Evolutionary conservation across 2,797 vertebrate species (phyloP).

Genomic region (Pseudochirops corinnae): DNA sequence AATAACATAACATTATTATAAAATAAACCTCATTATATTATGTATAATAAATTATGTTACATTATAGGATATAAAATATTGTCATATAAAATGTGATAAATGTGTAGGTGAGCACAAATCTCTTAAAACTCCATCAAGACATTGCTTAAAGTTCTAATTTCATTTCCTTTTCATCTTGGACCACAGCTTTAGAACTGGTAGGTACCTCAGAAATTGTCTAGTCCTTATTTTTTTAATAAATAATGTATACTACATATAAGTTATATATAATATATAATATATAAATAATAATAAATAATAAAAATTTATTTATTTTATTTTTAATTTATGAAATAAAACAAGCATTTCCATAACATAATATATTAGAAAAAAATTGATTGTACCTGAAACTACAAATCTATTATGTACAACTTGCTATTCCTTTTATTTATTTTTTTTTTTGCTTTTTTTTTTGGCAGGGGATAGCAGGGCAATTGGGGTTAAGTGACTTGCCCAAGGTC

Average conservation of each 20-base stretch:
- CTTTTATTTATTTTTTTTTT: background rate
- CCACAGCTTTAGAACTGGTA: background rate
- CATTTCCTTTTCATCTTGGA: background rate
- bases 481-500: no score
- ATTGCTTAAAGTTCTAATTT: background rate
- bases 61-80: background rate
- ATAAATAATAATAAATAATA: no score
- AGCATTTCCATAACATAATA: background rate
- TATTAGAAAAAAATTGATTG: background rate
- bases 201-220: background rate
- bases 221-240: background rate
- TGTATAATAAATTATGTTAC: background rate
- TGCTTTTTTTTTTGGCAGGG: no score
- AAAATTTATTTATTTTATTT: background rate
- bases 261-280: no score
- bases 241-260: no score
- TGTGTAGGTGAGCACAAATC: background rate
- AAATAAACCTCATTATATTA: background rate
- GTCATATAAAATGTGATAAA: background rate
- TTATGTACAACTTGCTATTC: background rate
- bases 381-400: background rate
- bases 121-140: background rate
- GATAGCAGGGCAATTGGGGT: no score
- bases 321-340: background rate
- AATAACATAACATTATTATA: background rate